Evolutionary conservation across 2,113 vertebrate genomes (phyloP).

Genomic region (Balaeniceps rex): DNA sequence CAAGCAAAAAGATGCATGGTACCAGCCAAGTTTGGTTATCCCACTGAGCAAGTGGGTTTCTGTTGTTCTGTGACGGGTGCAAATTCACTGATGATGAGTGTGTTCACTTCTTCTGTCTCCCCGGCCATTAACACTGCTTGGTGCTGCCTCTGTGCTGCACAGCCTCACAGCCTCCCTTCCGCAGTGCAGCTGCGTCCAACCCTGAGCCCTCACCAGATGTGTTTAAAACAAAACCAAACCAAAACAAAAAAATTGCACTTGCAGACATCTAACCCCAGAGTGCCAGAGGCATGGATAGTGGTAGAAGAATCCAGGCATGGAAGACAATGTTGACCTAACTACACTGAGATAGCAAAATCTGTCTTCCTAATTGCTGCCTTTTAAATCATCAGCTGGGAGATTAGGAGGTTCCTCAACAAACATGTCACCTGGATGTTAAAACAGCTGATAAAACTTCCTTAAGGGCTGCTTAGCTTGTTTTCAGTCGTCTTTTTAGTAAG

Average conservation of each 20-base stretch:
- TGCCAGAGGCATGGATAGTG: background rate
- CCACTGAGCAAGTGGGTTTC: background rate
- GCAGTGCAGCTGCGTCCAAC: background rate
- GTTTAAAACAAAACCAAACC: background rate
- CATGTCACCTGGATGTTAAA: background rate
- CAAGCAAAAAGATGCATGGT: background rate
- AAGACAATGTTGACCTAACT: background rate
- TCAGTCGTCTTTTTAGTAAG: background rate
- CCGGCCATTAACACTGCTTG: background rate
- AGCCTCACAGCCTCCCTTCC: background rate
- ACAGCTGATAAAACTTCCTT: background rate
- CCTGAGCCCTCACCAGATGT: background rate
- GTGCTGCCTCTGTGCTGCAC: background rate
- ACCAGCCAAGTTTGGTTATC: background rate
- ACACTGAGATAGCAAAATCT: background rate
- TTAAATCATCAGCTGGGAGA: background rate
- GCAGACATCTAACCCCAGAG: background rate
- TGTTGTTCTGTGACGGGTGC: background rate
- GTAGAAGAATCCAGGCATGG: background rate
- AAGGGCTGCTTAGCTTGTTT: background rate
- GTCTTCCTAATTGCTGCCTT: background rate
- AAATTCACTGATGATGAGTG: background rate
- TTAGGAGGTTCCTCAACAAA: background rate
- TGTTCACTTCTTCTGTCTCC: background rate
- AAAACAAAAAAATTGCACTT: background rate